Percentiles rank a stretch among this genome's conserved stretches.
Evolutionary conservation across 2,113 vertebrate species (phyloP).

Genomic region (Microcebus tavaratra): DNA sequence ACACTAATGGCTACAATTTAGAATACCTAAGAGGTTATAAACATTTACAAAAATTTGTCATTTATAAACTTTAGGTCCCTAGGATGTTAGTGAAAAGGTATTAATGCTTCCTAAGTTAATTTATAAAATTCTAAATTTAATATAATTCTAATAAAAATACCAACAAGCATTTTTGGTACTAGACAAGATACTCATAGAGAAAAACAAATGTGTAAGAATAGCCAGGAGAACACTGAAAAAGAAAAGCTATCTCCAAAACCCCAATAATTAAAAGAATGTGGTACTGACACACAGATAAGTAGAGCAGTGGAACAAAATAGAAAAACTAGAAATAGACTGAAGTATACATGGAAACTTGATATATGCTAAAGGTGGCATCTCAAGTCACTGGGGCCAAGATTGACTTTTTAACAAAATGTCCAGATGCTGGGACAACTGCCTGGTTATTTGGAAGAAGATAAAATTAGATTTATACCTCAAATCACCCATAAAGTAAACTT

Average conservation of each 20-base stretch:
- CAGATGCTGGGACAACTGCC: not conserved
- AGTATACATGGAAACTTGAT: not conserved
- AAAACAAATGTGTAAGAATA: not conserved
- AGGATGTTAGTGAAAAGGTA: not conserved
- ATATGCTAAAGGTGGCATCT: not conserved
- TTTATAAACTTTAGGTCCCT: constrained; percentile 27
- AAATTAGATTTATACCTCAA: not conserved
- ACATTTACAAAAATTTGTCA: not conserved
- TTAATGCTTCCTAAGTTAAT: not conserved
- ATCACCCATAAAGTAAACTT: not conserved
- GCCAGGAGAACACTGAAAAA: not conserved
- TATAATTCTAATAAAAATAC: not conserved
- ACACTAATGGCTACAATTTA: not conserved
- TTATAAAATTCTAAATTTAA: not conserved
- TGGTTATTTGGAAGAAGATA: not conserved
- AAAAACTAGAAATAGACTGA: not conserved
- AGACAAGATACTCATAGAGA: not conserved
- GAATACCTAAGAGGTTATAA: not conserved
- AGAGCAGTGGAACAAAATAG: not conserved
- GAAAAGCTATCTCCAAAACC: not conserved
- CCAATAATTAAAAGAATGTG: not conserved
- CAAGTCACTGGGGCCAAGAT: not conserved
- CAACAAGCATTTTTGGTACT: not conserved
- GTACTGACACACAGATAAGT: not conserved
- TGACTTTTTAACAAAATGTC: not conserved